These are phyloP conservation scores for Nestor notabilis DNA, from an alignment of 2,113 vertebrate genomes.

Conservation along the genomic window DNA sequence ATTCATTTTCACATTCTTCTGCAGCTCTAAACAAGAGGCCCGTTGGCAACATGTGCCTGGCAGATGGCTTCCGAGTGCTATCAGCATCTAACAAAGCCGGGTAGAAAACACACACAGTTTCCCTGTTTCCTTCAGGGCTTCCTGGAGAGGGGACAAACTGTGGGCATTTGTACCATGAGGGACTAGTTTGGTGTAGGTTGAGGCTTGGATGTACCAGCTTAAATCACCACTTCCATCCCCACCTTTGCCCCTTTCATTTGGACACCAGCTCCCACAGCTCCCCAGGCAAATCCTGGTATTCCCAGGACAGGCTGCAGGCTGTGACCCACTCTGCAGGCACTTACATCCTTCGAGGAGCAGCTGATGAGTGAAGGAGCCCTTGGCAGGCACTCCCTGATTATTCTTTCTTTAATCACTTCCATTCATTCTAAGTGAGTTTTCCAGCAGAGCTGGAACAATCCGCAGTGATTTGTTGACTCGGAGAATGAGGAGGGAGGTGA, in stretches of 20 bases:
- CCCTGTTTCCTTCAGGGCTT: neutral
- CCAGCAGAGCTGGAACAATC: constrained; percentile 1
- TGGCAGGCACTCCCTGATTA: neutral
- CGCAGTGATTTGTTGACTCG: neutral
- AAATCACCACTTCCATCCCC: neutral
- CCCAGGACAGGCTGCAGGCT: neutral
- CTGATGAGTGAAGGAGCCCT: neutral
- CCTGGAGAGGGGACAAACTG: neutral
- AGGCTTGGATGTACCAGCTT: neutral
- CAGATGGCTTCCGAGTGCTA: neutral
- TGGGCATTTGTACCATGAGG: neutral
- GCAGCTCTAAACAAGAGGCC: neutral
- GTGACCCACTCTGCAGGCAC: neutral
- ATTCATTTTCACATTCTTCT: neutral
- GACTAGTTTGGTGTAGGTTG: neutral
- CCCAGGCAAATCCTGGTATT: neutral
- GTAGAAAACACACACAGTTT: neutral
- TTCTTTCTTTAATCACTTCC: constrained; percentile 9
- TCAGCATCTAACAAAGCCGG: neutral
- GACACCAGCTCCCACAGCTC: accelerated
- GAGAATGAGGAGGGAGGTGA: neutral
- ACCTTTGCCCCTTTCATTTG: neutral
- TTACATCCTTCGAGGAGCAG: accelerated
- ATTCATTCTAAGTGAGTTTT: neutral
- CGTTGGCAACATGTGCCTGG: neutral